phyloP scores from a whole-genome alignment of 2,888 invertebrate species.

The Nomada ferruginata region DNA sequence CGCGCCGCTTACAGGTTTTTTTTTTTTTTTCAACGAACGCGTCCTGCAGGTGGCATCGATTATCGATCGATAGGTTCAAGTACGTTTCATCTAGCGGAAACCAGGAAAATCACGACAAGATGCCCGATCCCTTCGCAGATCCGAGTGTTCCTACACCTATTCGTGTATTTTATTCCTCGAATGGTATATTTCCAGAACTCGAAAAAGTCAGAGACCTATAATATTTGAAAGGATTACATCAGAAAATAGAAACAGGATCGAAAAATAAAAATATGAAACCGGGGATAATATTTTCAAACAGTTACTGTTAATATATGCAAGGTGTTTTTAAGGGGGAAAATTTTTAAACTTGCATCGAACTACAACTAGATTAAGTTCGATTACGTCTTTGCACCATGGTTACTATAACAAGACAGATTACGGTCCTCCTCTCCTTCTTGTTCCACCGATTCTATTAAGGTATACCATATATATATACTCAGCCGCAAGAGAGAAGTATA shows the following conservation, averaged over 20 bases:
- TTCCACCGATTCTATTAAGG: slow-evolving; percentile 11
- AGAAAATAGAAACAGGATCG: no score
- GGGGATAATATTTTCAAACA: no score
- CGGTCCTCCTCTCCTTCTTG: neutral
- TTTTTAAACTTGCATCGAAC: no score
- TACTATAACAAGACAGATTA: neutral
- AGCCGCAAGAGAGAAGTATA: neutral
- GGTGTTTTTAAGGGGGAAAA: no score
- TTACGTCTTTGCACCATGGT: neutral
- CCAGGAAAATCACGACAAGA: neutral
- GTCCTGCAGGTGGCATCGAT: slow-evolving; percentile 64
- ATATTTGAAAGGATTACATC: no score
- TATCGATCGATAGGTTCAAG: slow-evolving; percentile 53
- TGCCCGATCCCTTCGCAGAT: neutral
- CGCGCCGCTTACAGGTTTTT: slow-evolving; percentile 67
- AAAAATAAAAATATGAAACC: no score
- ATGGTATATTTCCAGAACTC: no score
- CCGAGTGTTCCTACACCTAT: no score
- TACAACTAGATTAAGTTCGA: neutral
- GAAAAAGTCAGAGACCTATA: no score
- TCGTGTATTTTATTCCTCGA: no score
- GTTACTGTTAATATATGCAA: no score
- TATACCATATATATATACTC: neutral
- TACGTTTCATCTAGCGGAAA: slow-evolving; percentile 20
- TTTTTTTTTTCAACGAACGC: slow-evolving; percentile 53